Conservation (phyloP, 2,113 vertebrate species). For the Myotis davidii region DNA sequence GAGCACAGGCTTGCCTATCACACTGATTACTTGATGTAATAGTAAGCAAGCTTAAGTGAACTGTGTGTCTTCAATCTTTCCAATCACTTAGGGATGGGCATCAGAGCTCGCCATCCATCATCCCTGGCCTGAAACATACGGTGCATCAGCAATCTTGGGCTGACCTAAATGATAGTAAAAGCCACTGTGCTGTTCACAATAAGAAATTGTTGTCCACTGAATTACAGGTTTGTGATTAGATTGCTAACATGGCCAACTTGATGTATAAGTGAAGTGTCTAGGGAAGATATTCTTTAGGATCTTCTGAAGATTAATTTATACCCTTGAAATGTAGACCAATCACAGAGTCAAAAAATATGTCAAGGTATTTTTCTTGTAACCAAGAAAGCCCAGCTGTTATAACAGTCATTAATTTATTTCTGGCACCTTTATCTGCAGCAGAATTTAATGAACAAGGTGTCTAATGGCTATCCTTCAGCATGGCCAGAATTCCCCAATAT, state of each 20-base stretch:
- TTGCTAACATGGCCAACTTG: slow-evolving; percentile 87
- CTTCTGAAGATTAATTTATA: slow-evolving; percentile 89
- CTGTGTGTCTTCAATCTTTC: slow-evolving; percentile 95
- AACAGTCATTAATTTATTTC: slow-evolving; percentile 84
- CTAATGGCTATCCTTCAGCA: slow-evolving; percentile 72
- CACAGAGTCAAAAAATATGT: slow-evolving; percentile 87
- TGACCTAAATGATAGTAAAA: slow-evolving; percentile 89
- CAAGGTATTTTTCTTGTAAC: slow-evolving; percentile 86
- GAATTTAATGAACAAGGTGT: slow-evolving; percentile 82
- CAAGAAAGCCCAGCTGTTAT: slow-evolving; percentile 78
- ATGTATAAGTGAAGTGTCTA: slow-evolving; percentile 85
- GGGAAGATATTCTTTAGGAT: slow-evolving; percentile 83
- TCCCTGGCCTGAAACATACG: slow-evolving; percentile 89
- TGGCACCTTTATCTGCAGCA: slow-evolving; percentile 81
- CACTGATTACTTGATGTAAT: slow-evolving; percentile 92
- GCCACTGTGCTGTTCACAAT: slow-evolving; percentile 84
- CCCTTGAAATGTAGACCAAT: slow-evolving; percentile 85
- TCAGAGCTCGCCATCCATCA: slow-evolving; percentile 94
- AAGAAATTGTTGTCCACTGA: slow-evolving; percentile 89
- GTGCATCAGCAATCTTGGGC: slow-evolving; percentile 91
- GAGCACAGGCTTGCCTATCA: slow-evolving; percentile 87
- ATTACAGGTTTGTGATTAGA: slow-evolving; percentile 89
- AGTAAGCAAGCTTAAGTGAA: slow-evolving; percentile 94
- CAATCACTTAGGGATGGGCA: slow-evolving; percentile 95
- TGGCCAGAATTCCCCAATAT: slow-evolving; percentile 49